Evolutionary conservation across 2,797 vertebrate species (phyloP).

Genomic region (Ctenosaura bakeri): DNA sequence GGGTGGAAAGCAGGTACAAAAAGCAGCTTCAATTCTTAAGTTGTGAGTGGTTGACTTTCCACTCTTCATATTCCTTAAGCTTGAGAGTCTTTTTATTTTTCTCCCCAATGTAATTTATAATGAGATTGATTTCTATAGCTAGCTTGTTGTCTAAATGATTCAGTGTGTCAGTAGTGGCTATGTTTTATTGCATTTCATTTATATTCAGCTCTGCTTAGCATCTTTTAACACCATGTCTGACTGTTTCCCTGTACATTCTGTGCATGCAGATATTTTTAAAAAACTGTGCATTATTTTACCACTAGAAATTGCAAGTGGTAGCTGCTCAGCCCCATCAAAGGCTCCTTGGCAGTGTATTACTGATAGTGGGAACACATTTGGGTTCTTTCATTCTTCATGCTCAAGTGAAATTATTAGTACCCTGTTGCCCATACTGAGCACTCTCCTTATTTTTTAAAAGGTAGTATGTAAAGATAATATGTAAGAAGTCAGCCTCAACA

Average conservation of each 20-base stretch:
- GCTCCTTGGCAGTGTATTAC: background rate
- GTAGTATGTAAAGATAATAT: background rate
- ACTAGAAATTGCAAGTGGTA: background rate
- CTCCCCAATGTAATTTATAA: constrained; percentile 12
- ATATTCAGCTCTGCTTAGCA: constrained; percentile 10
- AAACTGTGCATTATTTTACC: background rate
- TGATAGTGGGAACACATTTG: background rate
- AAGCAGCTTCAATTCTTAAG: background rate
- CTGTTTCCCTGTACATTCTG: background rate
- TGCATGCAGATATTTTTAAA: background rate
- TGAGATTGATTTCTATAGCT: constrained; percentile 30
- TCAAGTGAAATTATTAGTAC: background rate
- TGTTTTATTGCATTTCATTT: constrained; percentile 19
- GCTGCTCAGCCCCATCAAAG: background rate
- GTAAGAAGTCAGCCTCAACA: background rate
- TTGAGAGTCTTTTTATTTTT: background rate
- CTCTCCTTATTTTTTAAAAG: background rate
- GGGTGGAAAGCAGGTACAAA: background rate
- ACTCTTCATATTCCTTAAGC: background rate
- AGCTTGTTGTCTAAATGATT: constrained; percentile 16
- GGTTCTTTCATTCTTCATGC: background rate
- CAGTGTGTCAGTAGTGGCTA: background rate
- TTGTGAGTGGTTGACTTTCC: background rate
- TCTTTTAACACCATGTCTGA: background rate
- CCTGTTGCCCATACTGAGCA: background rate